Conservation (phyloP, 2,797 vertebrate genomes). For the Macrochelys suwanniensis region DNA sequence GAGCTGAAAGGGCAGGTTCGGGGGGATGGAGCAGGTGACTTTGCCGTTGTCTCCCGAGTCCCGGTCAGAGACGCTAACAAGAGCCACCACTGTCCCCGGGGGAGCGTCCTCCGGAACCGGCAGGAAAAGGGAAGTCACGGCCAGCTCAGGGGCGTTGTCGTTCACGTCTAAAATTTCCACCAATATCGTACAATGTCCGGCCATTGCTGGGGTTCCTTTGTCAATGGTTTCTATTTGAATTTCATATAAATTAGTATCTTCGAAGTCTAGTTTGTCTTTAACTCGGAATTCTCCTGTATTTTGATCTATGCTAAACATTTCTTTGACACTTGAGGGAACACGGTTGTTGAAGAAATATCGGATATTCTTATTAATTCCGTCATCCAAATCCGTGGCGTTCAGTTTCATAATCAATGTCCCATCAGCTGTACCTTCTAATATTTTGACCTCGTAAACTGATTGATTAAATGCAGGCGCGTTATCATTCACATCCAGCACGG, state of each 20-base stretch:
- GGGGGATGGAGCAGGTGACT: too few relatives aligned
- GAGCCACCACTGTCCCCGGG: too few relatives aligned
- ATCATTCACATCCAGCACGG: slow-evolving; percentile 86
- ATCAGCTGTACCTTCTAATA: slow-evolving; percentile 78
- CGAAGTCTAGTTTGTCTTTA: slow-evolving; percentile 75
- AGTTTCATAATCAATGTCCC: slow-evolving; percentile 79
- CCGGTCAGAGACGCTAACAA: too few relatives aligned
- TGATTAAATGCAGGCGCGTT: slow-evolving; percentile 84
- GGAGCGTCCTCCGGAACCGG: too few relatives aligned
- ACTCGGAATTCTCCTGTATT: slow-evolving; percentile 73
- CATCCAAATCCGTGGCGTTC: slow-evolving; percentile 83
- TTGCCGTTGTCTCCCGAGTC: too few relatives aligned
- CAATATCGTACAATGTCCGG: slow-evolving; percentile 58
- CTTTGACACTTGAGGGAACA: slow-evolving; percentile 20
- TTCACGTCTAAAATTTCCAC: too few relatives aligned
- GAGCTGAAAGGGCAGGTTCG: too few relatives aligned
- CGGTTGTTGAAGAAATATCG: slow-evolving; percentile 73
- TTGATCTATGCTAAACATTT: slow-evolving; percentile 70
- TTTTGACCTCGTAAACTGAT: slow-evolving; percentile 78
- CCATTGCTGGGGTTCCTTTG: slow-evolving; percentile 60
- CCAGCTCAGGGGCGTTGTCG: too few relatives aligned
- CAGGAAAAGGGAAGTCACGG: too few relatives aligned
- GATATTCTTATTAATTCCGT: slow-evolving; percentile 81
- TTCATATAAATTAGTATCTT: slow-evolving; percentile 72
- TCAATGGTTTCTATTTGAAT: slow-evolving; percentile 74